A percentile compares a stretch with the other conserved stretches of the same genome.
phyloP scores from a whole-genome alignment of 2,113 vertebrate species.

The Salminus brasiliensis region DNA sequence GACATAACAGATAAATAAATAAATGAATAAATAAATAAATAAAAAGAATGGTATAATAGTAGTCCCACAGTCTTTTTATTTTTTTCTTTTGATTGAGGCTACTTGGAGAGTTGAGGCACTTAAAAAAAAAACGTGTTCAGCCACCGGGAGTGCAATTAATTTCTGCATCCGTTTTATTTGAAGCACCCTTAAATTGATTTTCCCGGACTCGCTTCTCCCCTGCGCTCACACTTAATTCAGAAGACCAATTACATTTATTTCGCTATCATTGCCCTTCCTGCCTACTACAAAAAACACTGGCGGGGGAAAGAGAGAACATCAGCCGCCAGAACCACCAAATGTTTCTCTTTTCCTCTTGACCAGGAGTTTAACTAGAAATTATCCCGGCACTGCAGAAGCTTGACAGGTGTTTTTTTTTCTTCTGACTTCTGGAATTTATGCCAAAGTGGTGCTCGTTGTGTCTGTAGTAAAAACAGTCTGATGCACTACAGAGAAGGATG shows the following conservation, averaged over 20 bases:
- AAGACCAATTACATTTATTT: conserved; percentile 54
- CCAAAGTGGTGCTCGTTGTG: background rate
- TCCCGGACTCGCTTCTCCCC: conserved; percentile 59
- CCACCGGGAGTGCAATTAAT: conserved; percentile 67
- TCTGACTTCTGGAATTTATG: background rate
- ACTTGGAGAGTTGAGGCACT: conserved; percentile 56
- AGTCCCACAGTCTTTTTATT: conserved; percentile 57
- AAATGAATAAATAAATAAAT: no score
- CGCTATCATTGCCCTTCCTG: conserved; percentile 39
- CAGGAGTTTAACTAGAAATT: conserved; percentile 53
- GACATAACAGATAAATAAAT: no score
- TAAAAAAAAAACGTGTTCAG: conserved; percentile 55
- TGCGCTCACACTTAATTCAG: conserved; percentile 57
- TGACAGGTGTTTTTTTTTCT: background rate
- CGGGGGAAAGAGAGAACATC: background rate
- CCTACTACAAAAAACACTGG: conserved; percentile 43
- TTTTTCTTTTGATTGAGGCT: conserved; percentile 56
- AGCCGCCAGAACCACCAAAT: background rate
- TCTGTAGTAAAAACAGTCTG: conserved; percentile 16
- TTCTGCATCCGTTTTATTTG: conserved; percentile 66
- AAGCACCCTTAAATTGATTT: conserved; percentile 66
- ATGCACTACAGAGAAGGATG: background rate
- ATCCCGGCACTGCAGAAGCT: conserved; percentile 45
- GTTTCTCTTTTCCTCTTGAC: background rate
- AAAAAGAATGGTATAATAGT: conserved; percentile 56